These are phyloP conservation scores for Lepidostoma basale DNA, from an alignment of 1,140 invertebrate genomes.

Conservation along the genomic window DNA sequence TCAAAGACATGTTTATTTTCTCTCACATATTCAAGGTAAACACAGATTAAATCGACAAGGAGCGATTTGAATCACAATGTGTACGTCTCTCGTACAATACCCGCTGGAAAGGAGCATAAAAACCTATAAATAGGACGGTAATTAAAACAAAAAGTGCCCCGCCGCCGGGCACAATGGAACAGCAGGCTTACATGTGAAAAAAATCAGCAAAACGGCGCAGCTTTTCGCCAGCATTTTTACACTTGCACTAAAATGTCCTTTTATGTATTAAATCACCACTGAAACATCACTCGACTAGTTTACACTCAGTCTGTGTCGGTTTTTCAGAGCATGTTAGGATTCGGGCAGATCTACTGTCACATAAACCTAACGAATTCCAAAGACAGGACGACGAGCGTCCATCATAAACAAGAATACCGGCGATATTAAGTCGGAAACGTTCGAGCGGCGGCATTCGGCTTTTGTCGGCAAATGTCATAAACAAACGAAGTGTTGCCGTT, in stretches of 20 bases:
- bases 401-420: constrained; percentile 22
- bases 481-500: constrained; percentile 11
- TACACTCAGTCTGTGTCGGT: not conserved
- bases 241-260: not conserved
- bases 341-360: not conserved
- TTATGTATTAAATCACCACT: constrained; percentile 16
- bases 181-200: constrained; percentile 18
- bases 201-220: constrained; percentile 8
- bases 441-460: constrained; percentile 1
- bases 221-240: constrained; percentile 16
- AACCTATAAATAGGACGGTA: not conserved
- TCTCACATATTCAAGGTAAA: not conserved
- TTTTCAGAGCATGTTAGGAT: not conserved
- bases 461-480: constrained; percentile 18
- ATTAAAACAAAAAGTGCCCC: constrained; percentile 19
- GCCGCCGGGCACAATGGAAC: not conserved
- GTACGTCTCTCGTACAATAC: not conserved
- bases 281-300: constrained; percentile 5
- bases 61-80: not conserved
- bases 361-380: not conserved
- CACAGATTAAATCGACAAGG: not conserved
- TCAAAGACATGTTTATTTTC: not conserved
- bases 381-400: not conserved
- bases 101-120: not conserved
- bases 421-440: constrained; percentile 6